Base-by-base conservation (phyloP, 2,888 invertebrate species). In the Aspidiotus destructor region DNA sequence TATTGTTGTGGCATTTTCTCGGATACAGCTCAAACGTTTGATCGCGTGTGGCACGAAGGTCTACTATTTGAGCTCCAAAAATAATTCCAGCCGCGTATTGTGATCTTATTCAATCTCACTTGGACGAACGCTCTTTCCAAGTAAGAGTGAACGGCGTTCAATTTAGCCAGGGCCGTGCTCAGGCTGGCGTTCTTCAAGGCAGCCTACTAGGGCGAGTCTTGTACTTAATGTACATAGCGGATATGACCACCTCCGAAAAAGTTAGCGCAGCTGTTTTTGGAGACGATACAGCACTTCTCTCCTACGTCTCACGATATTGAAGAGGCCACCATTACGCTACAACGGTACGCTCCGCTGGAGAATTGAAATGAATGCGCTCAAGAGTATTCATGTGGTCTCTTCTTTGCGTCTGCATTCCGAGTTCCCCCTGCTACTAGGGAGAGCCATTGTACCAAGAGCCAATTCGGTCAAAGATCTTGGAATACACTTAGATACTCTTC, bases 11-110 rank as follows among this genome's bases (percentile, higher is more conserved):
- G 48, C 48, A 10, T 44, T 8, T 44, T 44, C 48, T 44, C 13
- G 48, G n/a, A 55, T n/a, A n/a, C n/a, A n/a, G 15, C 15, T 9
- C 57, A 55, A n/a, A 15, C 57, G n/a, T 55, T 55, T n/a, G 57
- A 55, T 16, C 57, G 57, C 8, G 57, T 55, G 15, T 55, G 57
- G 57, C 57, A 55, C n/a, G 57, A 55, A 55, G 57, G 57, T 11
- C 57, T 55, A n/a, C 15, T 55, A 55, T 16, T 15, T 9, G n/a
- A 55, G 17, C n/a, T 55, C 8, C n/a, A 55, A 55, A 55, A 15
- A 15, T 15, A 15, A 15, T 55, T 15, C 57, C 57, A 16, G n/a
- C n/a, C n/a, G 15, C n/a, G 8, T 55, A 11, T 9, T 55, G 15
- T 9, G 17, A 55, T 9, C 57, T 15, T 9, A 15, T 55, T 15